Conservation (phyloP, 2,797 vertebrate genomes). For the Neomorphus geoffroyi region DNA sequence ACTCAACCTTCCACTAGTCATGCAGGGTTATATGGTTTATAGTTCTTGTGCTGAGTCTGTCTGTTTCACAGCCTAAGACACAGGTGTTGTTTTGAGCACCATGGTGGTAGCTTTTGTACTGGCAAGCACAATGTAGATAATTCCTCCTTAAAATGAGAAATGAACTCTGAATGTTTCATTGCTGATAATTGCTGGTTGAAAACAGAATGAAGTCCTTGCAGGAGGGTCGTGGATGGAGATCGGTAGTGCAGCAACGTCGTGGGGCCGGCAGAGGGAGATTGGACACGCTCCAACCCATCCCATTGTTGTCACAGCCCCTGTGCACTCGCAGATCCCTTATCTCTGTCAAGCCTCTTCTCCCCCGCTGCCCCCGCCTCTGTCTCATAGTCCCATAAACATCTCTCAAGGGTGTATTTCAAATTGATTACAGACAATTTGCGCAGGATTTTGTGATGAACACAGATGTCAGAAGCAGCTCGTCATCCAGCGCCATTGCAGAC, state of each 20-base stretch:
- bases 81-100: rapidly evolving
- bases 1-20: rapidly evolving
- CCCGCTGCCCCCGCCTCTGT: not conserved
- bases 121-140: rapidly evolving
- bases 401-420: constrained; percentile 81
- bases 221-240: not conserved
- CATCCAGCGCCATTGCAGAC: constrained; percentile 78
- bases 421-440: constrained; percentile 87
- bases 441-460: constrained; percentile 90
- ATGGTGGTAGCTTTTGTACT: not conserved
- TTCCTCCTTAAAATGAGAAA: not conserved
- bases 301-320: not conserved
- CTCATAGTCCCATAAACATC: constrained; percentile 43
- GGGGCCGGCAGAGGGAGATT: constrained; percentile 75
- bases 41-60: rapidly evolving
- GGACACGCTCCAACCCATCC: not conserved
- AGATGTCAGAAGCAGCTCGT: constrained; percentile 74
- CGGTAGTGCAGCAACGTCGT: not conserved
- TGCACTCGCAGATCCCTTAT: not conserved
- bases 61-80: not conserved
- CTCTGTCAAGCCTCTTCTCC: not conserved
- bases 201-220: not conserved
- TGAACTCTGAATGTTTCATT: rapidly evolving
- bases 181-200: not conserved
- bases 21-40: not conserved